Evolutionary conservation across 2,888 invertebrate species (phyloP), one percentile per base, ranked within the genome.

Genomic region (Heliconius erato): DNA sequence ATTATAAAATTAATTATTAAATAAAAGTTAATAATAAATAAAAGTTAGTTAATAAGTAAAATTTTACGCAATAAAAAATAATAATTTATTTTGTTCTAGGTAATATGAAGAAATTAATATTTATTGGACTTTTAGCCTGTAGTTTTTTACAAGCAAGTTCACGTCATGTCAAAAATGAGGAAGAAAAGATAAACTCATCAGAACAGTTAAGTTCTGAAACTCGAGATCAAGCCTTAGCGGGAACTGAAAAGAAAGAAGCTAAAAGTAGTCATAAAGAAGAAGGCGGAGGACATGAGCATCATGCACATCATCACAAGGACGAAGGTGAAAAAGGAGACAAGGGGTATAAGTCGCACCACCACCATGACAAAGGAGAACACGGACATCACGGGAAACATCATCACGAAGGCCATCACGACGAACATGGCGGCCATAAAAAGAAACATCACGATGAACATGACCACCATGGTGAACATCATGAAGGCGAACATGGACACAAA

Each of bases 371-470:
- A 89, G 98, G 97, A 9, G 98, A 98, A 71, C 97, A 98, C 88
- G 98, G 98, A 23, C 96, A 97, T 82, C 97, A 98, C 89, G 98
- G 97, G 49, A 97, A 98, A 89, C 97, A 98, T 88, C 97, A 98
- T 88, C 97, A 98, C 88, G 97, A 97, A 84, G 97, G 97, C 16
- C 97, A 98, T 89, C 97, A 98, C 91, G 97, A 97, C 83, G 98
- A 98, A 88, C 97, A 98, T 88, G 97, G 97, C 23, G 98, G 98
- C 0, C 98, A 98, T 92, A 97, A 98, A 91, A 98, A 98, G 91
- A 97, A 98, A 81, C 97, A 98, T 88, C 97, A 98, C 91, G 98
- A 98, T 87, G 97, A 98, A 90, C 97, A 97, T 85, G 97, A 97
- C 54, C 97, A 98, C 87, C 97, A 98, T 89, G 97, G 97, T 0